Base-by-base conservation (phyloP, 2,888 invertebrate species). In the Molanna angustata region DNA sequence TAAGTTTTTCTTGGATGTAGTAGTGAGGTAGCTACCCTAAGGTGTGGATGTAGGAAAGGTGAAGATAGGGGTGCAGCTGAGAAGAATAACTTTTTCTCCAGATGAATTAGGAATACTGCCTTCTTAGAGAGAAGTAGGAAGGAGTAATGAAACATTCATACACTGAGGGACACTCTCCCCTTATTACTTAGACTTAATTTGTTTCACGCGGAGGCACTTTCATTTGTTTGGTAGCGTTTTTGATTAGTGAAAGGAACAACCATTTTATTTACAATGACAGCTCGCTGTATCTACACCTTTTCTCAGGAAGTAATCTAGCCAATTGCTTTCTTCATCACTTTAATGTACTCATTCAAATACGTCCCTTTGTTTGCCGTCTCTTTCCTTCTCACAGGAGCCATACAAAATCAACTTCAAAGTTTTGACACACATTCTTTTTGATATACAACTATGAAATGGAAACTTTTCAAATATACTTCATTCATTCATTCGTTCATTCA, bases 1-100 rank as follows among this genome's bases (percentile, higher is more conserved):
- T 73, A 74, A 76, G 75, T 73, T 74, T n/a, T 74, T 73, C 73
- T 74, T 74, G 72, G 73, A 74, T 74, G 71, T 70, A 69, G 46
- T 20, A 71, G 69, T 22, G n/a, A 70, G 70, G 71, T 64, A 42
- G 44, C 45, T 35, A n/a, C n/a, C 4, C 4, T 7, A 33, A 64
- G 46, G 44, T 50, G 47, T 9, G 13, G 35, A n/a, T 7, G n/a
- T n/a, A n/a, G n/a, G n/a, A n/a, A n/a, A n/a, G 45, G 45, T 22
- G 43, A 11, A 43, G 27, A 11, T 27, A 22, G 43, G 17, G 43
- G 9, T n/a, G 31, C n/a, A 16, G 43, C 27, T 7, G 16, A 9
- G 4, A 31, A 47, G 58, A 47, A 58, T 42, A 55, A 58, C 52
- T 58, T 58, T 58, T 58, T 54, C 58, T 46, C 44, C 56, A 48